Base-by-base conservation (phyloP, 2,797 vertebrate species). In the Odontamblyopus lacepedii region DNA sequence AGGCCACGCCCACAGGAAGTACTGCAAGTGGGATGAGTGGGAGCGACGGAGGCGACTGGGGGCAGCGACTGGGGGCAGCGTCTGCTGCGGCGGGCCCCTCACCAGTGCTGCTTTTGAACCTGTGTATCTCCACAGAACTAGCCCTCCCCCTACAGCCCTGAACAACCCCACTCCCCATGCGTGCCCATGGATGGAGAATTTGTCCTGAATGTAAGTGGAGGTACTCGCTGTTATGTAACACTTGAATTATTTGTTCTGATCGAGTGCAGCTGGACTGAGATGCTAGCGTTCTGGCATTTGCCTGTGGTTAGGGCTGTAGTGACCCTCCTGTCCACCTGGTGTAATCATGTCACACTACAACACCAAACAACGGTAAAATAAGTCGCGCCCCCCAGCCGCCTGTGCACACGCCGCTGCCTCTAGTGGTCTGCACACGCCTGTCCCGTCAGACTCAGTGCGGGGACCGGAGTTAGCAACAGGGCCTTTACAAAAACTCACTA, bases 361-460 rank as follows among this genome's bases (percentile, higher is more conserved):
- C 86, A 88, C 89, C 85, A 89, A 44, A 91, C 75, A 88, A 85
- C 85, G 87, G 90, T 85, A 92, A 44, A 13, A 75, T 81, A 80
- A 92, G 86, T 92, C 2, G 2, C 3, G 6, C 18, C 7, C 30
- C 88, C 91, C 76, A 78, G 26, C 85, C 86, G 87, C 87, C 71
- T 85, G 80, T 80, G 85, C 80, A 85, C 85, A 88, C 80, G 80
- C 75, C 83, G 81, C 85, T 87, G 89, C 85, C 88, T 76, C 85
- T 88, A 91, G 88, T 91, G 91, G 92, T 90, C 92, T 93, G 89
- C 91, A 93, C 92, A 91, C 87, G 78, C 87, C 90, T 89, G 91
- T 80, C 83, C 84, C 83, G 84, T 86, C 92, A 93, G 93, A 94
- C 93, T 94, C 89, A 89, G 26, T 32, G 16, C 3, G 32, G 32